These are phyloP conservation scores for Ctenicera cuprea DNA, from an alignment of 2,888 invertebrate genomes.

Conservation along the genomic window DNA sequence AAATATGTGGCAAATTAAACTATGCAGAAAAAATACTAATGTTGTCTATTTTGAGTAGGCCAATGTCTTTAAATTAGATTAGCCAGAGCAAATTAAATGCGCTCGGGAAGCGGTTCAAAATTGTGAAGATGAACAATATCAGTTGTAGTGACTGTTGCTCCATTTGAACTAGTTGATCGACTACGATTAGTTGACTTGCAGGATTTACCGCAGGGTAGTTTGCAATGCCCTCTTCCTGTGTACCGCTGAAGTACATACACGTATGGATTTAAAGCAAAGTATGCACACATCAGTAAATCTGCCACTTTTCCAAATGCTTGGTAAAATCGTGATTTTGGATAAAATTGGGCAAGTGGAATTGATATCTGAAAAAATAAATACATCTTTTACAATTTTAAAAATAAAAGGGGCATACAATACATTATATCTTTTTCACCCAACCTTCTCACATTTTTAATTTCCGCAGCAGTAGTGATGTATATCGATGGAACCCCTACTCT, in stretches of 20 bases:
- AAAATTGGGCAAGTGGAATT: conserved; percentile 78
- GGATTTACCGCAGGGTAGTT: conserved; percentile 31
- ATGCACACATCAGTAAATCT: conserved; percentile 85
- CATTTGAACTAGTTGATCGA: conserved; percentile 31
- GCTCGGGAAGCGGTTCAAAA: not conserved
- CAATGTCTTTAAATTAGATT: too few species aligned
- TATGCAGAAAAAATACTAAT: too few species aligned
- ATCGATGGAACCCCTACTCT: too few species aligned
- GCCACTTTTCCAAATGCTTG: conserved; percentile 76
- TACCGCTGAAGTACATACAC: conserved; percentile 86
- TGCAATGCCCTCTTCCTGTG: conserved; percentile 66
- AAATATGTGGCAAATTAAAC: too few species aligned
- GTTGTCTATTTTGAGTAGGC: too few species aligned
- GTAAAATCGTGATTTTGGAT: conserved; percentile 65
- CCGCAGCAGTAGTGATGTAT: too few species aligned
- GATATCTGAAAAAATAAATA: conserved; percentile 76
- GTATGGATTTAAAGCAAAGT: conserved; percentile 89
- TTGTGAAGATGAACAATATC: not conserved
- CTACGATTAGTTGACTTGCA: not conserved
- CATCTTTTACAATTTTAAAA: too few species aligned
- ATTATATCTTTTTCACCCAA: too few species aligned
- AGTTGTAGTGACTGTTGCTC: conserved; percentile 2
- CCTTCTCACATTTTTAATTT: too few species aligned
- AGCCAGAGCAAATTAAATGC: not conserved
- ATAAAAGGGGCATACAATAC: too few species aligned